phyloP scores from a whole-genome alignment of 2,113 vertebrate genomes.

The Heterotilapia buettikoferi region DNA sequence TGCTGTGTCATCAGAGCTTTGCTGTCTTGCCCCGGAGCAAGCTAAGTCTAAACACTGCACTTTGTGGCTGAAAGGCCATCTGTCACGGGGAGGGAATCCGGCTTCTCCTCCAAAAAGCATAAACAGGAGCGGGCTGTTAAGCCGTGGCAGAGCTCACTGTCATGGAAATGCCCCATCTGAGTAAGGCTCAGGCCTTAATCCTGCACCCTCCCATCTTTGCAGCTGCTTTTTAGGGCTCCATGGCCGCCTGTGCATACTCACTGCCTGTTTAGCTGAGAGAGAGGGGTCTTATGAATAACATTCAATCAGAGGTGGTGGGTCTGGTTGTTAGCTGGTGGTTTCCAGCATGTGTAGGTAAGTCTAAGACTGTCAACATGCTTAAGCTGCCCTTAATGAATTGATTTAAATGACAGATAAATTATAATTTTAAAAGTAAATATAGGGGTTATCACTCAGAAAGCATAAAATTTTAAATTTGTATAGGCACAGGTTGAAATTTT shows the following conservation, averaged over 20 bases:
- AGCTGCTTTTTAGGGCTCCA: constrained; percentile 67
- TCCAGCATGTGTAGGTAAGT: constrained; percentile 26
- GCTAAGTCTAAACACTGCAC: constrained; percentile 73
- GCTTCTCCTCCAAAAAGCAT: constrained; percentile 72
- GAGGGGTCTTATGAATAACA: constrained; percentile 47
- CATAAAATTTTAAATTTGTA: not conserved
- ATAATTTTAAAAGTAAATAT: constrained; percentile 15
- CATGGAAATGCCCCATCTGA: constrained; percentile 76
- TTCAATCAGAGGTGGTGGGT: constrained; percentile 44
- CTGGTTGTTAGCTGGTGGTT: constrained; percentile 30
- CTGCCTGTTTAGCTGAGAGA: constrained; percentile 38
- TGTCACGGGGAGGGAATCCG: constrained; percentile 71
- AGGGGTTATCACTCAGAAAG: not conserved
- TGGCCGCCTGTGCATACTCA: constrained; percentile 32
- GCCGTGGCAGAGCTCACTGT: constrained; percentile 67
- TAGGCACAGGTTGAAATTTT: not conserved
- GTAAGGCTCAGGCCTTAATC: constrained; percentile 65
- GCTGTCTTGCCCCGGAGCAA: constrained; percentile 67
- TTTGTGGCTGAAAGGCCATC: constrained; percentile 75
- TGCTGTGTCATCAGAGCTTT: constrained; percentile 73
- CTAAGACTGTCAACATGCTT: constrained; percentile 19
- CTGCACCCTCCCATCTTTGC: constrained; percentile 58
- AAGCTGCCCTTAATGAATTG: constrained; percentile 4
- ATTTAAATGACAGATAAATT: constrained; percentile 23
- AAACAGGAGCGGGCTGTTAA: constrained; percentile 74